Percentiles rank a stretch among this genome's conserved stretches.
Conservation (phyloP, 2,797 vertebrate genomes). For the Spea hammondii region DNA sequence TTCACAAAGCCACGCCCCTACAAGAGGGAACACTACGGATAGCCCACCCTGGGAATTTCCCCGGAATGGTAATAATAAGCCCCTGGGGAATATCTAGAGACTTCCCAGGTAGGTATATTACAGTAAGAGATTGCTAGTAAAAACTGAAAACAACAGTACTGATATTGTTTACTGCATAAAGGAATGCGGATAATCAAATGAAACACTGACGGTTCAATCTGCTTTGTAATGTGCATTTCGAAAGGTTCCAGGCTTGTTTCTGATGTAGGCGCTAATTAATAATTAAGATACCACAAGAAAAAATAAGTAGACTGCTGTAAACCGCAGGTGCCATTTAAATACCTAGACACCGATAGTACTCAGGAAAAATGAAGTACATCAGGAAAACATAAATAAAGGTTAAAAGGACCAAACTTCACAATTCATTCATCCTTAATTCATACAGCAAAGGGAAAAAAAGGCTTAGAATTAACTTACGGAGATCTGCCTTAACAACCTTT, state of each 20-base stretch:
- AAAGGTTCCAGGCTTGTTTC: conserved; percentile 23
- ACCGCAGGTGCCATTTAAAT: conserved; percentile 39
- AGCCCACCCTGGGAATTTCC: too few relatives aligned
- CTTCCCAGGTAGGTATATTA: too few relatives aligned
- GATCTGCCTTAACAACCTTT: conserved; percentile 52
- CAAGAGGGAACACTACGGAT: too few relatives aligned
- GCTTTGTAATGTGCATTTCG: conserved; percentile 46
- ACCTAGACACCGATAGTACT: conserved; percentile 29
- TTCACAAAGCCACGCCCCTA: too few relatives aligned
- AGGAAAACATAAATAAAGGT: conserved; percentile 23
- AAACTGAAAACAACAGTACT: not conserved
- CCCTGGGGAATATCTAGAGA: too few relatives aligned
- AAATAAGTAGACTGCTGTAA: conserved; percentile 23
- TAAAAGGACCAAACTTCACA: conserved; percentile 41
- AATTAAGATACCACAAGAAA: conserved; percentile 43
- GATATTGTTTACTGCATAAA: conserved; percentile 17
- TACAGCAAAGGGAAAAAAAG: conserved; percentile 29
- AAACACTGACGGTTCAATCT: conserved; percentile 25
- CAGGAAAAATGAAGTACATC: conserved; percentile 36
- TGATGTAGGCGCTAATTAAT: conserved; percentile 42
- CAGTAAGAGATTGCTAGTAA: not conserved
- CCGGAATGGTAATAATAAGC: too few relatives aligned
- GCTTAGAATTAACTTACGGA: conserved; percentile 40
- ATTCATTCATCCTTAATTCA: conserved; percentile 54
- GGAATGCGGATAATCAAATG: conserved; percentile 2